Conservation (phyloP, 2,113 vertebrate genomes). For the Equus przewalskii region DNA sequence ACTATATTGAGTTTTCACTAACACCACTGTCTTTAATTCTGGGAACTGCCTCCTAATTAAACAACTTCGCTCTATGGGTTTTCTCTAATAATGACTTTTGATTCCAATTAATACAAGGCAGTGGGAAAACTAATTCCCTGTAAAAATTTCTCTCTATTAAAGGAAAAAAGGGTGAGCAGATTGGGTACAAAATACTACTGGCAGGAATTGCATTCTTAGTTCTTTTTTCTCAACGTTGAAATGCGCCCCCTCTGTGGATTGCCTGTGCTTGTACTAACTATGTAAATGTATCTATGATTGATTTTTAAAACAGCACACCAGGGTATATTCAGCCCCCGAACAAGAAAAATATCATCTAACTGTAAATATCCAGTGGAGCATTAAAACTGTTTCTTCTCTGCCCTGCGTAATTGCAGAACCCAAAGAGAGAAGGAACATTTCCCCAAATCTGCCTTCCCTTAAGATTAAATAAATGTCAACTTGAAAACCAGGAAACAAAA, state of each 20-base stretch:
- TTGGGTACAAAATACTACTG: not conserved
- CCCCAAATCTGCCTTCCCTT: slow-evolving; percentile 45
- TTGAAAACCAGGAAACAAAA: slow-evolving; percentile 54
- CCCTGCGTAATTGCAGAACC: slow-evolving; percentile 43
- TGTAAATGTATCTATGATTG: slow-evolving; percentile 77
- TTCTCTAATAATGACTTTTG: slow-evolving; percentile 69
- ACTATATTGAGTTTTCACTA: not conserved
- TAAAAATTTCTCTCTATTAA: slow-evolving; percentile 70
- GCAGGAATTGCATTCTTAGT: slow-evolving; percentile 76
- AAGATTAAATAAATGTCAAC: slow-evolving; percentile 55
- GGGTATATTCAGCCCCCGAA: slow-evolving; percentile 67
- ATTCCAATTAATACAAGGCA: slow-evolving; percentile 73
- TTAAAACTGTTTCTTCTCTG: slow-evolving; percentile 64
- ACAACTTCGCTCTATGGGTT: not conserved
- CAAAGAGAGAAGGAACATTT: slow-evolving; percentile 24
- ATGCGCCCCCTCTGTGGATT: slow-evolving; percentile 43
- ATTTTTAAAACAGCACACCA: slow-evolving; percentile 78
- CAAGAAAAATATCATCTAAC: slow-evolving; percentile 71
- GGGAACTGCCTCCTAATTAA: slow-evolving; percentile 36
- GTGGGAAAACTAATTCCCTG: slow-evolving; percentile 62
- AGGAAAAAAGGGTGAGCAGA: slow-evolving; percentile 46
- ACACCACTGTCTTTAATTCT: not conserved
- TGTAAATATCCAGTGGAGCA: slow-evolving; percentile 74
- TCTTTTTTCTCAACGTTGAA: slow-evolving; percentile 65
- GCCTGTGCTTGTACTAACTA: slow-evolving; percentile 67